A percentile compares a stretch with the other conserved stretches of the same genome.
Conservation (phyloP, 2,888 invertebrate species). For the Ectemnius continuus region DNA sequence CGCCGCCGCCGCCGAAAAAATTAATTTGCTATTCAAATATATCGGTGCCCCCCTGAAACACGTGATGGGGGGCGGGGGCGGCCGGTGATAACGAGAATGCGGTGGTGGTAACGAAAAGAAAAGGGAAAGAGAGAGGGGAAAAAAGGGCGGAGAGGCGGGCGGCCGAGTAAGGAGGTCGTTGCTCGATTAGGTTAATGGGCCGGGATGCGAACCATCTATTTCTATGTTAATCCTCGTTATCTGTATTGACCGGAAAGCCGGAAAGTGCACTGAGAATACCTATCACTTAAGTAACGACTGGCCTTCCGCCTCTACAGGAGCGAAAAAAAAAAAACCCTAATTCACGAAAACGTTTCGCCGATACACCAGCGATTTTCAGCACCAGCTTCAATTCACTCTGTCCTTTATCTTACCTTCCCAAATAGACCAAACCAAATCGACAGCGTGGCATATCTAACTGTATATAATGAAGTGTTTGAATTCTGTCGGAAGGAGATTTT, state of each 20-base stretch:
- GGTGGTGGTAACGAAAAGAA: neutral
- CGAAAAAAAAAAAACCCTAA: no score
- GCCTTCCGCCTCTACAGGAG: neutral
- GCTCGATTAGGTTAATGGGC: constrained; percentile 69
- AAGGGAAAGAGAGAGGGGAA: neutral
- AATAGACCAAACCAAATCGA: no score
- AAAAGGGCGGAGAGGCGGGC: constrained; percentile 15
- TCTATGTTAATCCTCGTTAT: constrained; percentile 70
- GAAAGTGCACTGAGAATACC: constrained; percentile 43
- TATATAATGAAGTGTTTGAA: no score
- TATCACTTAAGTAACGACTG: constrained; percentile 31
- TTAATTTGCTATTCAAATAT: constrained; percentile 70
- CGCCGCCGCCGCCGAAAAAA: constrained; percentile 56
- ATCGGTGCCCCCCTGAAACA: constrained; percentile 49
- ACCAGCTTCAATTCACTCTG: no score
- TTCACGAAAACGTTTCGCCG: no score
- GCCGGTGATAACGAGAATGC: no score
- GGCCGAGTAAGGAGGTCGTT: constrained; percentile 39
- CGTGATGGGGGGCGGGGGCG: constrained; percentile 6
- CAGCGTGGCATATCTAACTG: no score
- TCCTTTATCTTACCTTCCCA: no score
- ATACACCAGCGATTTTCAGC: no score
- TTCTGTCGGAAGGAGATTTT: no score
- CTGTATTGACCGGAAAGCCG: constrained; percentile 59
- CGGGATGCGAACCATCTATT: constrained; percentile 66